These are phyloP conservation scores for Pterostichus niger DNA, from an alignment of 2,888 invertebrate genomes.

Conservation along the genomic window DNA sequence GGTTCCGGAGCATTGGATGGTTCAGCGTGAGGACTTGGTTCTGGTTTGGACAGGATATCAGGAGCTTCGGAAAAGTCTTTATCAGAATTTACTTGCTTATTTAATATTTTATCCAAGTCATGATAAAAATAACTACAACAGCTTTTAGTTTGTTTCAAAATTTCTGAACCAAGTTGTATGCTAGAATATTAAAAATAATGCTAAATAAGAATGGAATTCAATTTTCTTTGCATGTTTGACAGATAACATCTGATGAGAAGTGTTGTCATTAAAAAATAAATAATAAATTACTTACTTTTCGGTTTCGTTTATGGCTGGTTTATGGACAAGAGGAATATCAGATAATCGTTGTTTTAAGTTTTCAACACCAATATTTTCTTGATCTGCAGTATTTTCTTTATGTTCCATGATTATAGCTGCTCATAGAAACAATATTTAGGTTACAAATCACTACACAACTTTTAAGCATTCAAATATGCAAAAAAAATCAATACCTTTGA, in stretches of 20 bases:
- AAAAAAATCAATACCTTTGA: constrained; percentile 18
- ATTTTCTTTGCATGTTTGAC: neutral
- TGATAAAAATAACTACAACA: constrained; percentile 29
- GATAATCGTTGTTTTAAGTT: constrained; percentile 58
- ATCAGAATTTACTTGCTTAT: neutral
- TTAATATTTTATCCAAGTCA: neutral
- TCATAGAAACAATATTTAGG: constrained; percentile 33
- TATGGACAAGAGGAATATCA: constrained; percentile 61
- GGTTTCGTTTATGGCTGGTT: constrained; percentile 26
- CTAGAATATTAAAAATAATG: neutral
- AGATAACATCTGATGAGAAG: constrained; percentile 13
- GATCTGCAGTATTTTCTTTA: neutral
- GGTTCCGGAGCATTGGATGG: neutral
- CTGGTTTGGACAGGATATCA: neutral
- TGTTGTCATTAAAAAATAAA: constrained; percentile 26
- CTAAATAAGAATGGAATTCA: neutral
- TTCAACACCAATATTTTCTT: constrained; percentile 38
- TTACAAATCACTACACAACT: neutral
- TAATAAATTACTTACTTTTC: constrained; percentile 51
- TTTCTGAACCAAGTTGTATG: neutral
- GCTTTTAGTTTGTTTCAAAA: constrained; percentile 35
- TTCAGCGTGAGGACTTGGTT: neutral
- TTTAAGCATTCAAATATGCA: neutral
- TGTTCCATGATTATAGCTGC: constrained; percentile 49
- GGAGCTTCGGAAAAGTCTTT: neutral